Percentiles rank a stretch among this genome's conserved stretches.
phyloP scores from a whole-genome alignment of 1,140 invertebrate species.

The Andricus grossulariae region DNA sequence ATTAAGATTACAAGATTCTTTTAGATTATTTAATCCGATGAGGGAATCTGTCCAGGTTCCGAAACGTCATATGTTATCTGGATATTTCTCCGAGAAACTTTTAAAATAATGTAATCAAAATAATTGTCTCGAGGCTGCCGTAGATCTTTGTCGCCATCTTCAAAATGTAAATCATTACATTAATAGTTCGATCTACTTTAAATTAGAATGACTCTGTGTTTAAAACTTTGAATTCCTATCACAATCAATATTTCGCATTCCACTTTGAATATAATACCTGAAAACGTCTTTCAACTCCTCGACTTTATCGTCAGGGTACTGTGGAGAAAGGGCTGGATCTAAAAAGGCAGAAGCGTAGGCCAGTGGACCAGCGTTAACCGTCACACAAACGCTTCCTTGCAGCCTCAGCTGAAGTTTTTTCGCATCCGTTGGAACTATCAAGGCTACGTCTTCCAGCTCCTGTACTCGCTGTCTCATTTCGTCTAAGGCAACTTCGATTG shows the following conservation, averaged over 20 bases:
- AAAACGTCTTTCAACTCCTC: slow-evolving; percentile 90
- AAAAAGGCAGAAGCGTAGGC: slow-evolving; percentile 95
- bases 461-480: slow-evolving; percentile 91
- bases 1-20: too few relatives aligned
- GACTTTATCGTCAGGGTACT: slow-evolving; percentile 88
- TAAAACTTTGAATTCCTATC: not conserved
- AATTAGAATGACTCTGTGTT: not conserved
- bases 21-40: too few relatives aligned
- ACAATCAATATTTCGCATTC: not conserved
- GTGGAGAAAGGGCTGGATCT: slow-evolving; percentile 80
- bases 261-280: slow-evolving; percentile 78
- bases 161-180: too few relatives aligned
- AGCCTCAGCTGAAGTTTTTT: slow-evolving; percentile 93
- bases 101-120: too few relatives aligned
- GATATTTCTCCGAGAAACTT: too few relatives aligned
- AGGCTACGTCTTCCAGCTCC: slow-evolving; percentile 90
- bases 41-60: too few relatives aligned
- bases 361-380: slow-evolving; percentile 96
- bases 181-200: too few relatives aligned
- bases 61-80: too few relatives aligned
- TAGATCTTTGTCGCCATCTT: too few relatives aligned
- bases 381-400: slow-evolving; percentile 93
- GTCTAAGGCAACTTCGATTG: slow-evolving; percentile 95
- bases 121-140: too few relatives aligned
- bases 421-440: slow-evolving; percentile 86